phyloP scores from a whole-genome alignment of 92 coral and sea anemone genomes.

The Blastomussa wellsi region DNA sequence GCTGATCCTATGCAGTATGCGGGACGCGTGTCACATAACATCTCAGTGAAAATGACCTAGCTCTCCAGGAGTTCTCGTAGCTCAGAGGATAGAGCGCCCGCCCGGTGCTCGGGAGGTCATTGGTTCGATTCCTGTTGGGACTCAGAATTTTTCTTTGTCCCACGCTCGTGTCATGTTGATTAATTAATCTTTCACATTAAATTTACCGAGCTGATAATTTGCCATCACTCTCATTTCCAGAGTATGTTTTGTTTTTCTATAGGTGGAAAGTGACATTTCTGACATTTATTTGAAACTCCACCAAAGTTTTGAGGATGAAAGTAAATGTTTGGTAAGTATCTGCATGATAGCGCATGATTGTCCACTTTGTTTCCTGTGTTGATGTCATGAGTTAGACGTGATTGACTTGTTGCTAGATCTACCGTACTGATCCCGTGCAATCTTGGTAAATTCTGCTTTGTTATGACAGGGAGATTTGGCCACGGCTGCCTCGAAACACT shows the following conservation, averaged over 20 bases:
- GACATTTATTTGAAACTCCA: slow-evolving; percentile 73
- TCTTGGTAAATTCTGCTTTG: not conserved
- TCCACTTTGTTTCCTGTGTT: not conserved
- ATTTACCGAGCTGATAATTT: too few relatives aligned
- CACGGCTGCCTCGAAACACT: slow-evolving; percentile 55
- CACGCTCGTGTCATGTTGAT: too few relatives aligned
- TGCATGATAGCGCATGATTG: not conserved
- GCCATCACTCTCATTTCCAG: too few relatives aligned
- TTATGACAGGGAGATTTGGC: slow-evolving; percentile 65
- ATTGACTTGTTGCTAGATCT: not conserved
- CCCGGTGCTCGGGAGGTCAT: too few relatives aligned
- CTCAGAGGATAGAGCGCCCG: too few relatives aligned
- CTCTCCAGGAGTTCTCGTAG: too few relatives aligned
- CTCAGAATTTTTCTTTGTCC: not conserved
- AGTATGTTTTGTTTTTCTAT: not conserved
- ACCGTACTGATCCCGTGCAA: not conserved
- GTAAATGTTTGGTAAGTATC: slow-evolving; percentile 62
- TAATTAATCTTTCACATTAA: too few relatives aligned
- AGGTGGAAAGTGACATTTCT: slow-evolving; percentile 79
- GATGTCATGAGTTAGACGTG: not conserved
- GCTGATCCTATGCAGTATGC: too few relatives aligned
- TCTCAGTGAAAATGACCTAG: too few relatives aligned
- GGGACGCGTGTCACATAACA: too few relatives aligned
- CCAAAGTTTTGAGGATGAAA: slow-evolving; percentile 68
- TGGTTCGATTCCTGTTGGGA: too few relatives aligned